Base-by-base conservation (phyloP, 2,888 invertebrate genomes). In the Napeogenes inachia region DNA sequence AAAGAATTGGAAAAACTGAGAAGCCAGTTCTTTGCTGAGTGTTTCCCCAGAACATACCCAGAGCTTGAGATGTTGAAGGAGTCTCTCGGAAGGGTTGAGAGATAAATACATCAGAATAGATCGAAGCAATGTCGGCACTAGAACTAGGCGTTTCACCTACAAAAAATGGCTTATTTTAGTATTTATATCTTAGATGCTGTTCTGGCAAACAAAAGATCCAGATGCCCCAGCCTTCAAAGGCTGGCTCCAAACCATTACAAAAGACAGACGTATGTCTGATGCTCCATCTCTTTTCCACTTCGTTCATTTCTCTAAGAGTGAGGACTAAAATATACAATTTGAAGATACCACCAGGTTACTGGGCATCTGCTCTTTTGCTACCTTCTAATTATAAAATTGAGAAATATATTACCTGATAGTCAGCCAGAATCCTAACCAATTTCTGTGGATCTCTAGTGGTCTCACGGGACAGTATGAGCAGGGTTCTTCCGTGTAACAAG, bases 11-110 rank as follows among this genome's bases (percentile, higher is more conserved):
- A 96, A 96, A 87, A 97, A 97, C 72, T 95, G 93, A 47, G 92
- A 85, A 0, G 95, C 95, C 45, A 97, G 81, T 0, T 94, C 91
- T 5, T 93, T 91, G 13, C 94, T 92, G 0, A 97, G 89, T 0
- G 94, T 93, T 80, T 97, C 98, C 0, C 98, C 97, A 1, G 97
- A 97, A 74, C 97, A 96, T 13, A 98, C 92, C 96, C 97, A 97
- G 0, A 95, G 91, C 75, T 93, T 94, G 12, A 97, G 86, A 57
- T 85, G 82, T 63, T 91, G 81, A 35, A 96, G 86, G 4, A 91
- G 84, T 66, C 89, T 88, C 30, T 87, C 85, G n/a, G 91, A 81
- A 73, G 92, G 89, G 58, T 92, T 92, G 57, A 95, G 81, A 42
- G 93, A 91, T 12, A 95, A 83, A 73, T 94, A 96, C 92, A 96